Conservation (phyloP, 2,797 vertebrate species). For the Gymnoscopelus microlampas region DNA sequence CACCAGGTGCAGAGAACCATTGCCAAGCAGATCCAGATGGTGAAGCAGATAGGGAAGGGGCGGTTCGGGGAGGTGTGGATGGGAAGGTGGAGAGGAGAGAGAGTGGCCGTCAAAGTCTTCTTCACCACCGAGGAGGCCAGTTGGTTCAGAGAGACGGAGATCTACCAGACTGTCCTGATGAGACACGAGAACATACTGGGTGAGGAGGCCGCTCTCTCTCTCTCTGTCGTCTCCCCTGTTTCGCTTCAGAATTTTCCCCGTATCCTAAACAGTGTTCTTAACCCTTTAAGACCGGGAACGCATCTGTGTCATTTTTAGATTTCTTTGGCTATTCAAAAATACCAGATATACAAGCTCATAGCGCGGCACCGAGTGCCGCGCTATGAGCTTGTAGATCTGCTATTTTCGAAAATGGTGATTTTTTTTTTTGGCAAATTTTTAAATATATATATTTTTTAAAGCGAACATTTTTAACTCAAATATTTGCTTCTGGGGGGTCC, state of each 20-base stretch:
- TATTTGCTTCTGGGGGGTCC: no score
- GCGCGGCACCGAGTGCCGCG: no score
- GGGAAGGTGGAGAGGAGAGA: slow-evolving; percentile 95
- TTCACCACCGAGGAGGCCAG: slow-evolving; percentile 98
- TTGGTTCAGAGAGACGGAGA: slow-evolving; percentile 98
- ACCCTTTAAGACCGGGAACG: no score
- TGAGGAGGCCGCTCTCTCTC: slow-evolving; percentile 70
- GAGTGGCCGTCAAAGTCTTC: slow-evolving; percentile 97
- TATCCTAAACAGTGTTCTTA: no score
- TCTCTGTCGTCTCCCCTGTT: background rate
- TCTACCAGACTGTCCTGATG: slow-evolving; percentile 98
- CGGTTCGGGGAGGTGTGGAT: slow-evolving; percentile 98
- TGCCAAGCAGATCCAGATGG: slow-evolving; percentile 99
- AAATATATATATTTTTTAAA: no score
- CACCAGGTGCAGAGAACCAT: slow-evolving; percentile 97
- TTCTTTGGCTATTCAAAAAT: no score
- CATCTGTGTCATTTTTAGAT: no score
- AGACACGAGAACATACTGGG: slow-evolving; percentile 97
- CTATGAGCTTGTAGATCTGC: no score
- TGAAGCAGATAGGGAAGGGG: slow-evolving; percentile 97
- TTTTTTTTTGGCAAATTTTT: no score
- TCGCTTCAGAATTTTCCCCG: background rate
- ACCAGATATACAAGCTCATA: no score
- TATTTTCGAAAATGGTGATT: no score
- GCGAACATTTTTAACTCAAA: no score